phyloP scores from a whole-genome alignment of 2,888 invertebrate genomes.

The Lasioglossum leucozonium region DNA sequence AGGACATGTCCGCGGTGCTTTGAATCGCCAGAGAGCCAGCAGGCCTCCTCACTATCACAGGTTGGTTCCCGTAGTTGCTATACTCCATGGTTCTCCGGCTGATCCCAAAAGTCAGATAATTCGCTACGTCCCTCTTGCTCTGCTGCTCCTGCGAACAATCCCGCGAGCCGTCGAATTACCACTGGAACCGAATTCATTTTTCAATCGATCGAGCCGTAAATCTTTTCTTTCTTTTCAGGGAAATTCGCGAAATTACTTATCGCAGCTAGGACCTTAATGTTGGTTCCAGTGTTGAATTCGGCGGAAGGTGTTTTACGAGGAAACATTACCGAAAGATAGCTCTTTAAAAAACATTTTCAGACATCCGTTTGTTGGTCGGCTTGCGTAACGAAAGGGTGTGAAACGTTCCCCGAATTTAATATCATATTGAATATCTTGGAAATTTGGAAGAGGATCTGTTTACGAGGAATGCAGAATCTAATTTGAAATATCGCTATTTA shows the following conservation, averaged over 20 bases:
- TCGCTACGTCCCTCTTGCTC: slow-evolving; percentile 68
- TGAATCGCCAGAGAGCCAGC: slow-evolving; percentile 31
- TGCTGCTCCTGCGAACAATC: slow-evolving; percentile 78
- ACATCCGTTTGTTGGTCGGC: too few relatives aligned
- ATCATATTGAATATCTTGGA: neutral
- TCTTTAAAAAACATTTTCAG: neutral
- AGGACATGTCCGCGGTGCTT: slow-evolving; percentile 53
- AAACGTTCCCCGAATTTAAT: neutral
- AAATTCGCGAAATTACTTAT: neutral
- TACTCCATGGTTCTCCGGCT: slow-evolving; percentile 82
- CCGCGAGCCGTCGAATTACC: neutral
- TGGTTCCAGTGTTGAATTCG: neutral
- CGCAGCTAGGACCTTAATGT: neutral
- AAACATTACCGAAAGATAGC: neutral
- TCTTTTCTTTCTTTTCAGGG: neutral
- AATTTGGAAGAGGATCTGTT: neutral
- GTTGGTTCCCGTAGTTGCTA: slow-evolving; percentile 82
- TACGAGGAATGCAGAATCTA: neutral
- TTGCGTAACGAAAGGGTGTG: too few relatives aligned
- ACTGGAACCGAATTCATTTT: neutral
- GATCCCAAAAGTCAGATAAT: slow-evolving; percentile 79
- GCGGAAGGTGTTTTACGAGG: neutral
- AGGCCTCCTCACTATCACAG: slow-evolving; percentile 77
- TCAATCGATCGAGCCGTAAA: neutral
- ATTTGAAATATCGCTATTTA: neutral